Evolutionary conservation across 1,140 invertebrate genomes (phyloP).

Genomic region (Cephus cinctus): DNA sequence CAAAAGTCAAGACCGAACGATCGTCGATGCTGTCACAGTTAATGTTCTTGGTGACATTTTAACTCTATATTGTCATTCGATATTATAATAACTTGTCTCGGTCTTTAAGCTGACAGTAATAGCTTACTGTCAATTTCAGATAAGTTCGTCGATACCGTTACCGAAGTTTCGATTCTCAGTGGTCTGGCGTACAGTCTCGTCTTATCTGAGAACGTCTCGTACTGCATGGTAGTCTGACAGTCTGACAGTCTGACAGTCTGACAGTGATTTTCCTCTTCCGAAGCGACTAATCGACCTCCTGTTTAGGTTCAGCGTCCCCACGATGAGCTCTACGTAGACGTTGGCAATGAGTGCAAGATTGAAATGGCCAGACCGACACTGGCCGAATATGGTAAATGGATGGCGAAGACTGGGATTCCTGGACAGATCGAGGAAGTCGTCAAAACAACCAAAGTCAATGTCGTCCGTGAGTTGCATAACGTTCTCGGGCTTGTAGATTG

Average conservation of each 20-base stretch:
- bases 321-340: neutral
- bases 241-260: too few species aligned
- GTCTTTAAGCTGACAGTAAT: too few species aligned
- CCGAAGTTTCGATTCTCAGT: too few species aligned
- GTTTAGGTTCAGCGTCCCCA: neutral
- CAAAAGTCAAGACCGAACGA: neutral
- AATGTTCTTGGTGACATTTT: constrained; percentile 6
- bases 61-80: too few species aligned
- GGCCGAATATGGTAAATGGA: neutral
- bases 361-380: neutral
- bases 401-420: neutral
- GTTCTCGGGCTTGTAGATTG: neutral
- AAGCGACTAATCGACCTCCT: neutral
- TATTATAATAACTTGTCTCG: too few species aligned
- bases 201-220: too few species aligned
- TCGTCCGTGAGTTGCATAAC: neutral
- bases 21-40: neutral
- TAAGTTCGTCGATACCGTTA: too few species aligned
- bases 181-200: too few species aligned
- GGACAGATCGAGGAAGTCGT: constrained; percentile 3
- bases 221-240: too few species aligned
- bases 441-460: neutral
- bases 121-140: too few species aligned
- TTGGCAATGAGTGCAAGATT: neutral
- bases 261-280: too few species aligned